phyloP scores from a whole-genome alignment of 1,140 invertebrate species.

The Trachymyrmex cornetzi region DNA sequence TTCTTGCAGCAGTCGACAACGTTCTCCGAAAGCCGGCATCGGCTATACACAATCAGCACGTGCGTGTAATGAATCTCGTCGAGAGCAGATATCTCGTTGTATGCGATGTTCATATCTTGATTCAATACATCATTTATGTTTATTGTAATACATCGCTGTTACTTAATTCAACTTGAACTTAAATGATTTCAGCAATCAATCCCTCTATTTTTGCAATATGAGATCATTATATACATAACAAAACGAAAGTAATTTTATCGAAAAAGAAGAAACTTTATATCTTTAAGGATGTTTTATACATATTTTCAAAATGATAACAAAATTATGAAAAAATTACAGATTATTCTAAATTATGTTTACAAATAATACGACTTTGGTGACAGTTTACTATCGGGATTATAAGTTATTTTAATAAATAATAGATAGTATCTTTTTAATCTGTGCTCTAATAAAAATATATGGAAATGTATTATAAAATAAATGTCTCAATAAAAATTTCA shows the following conservation, averaged over 20 bases:
- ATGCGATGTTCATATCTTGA: neutral
- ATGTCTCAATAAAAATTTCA: too few species aligned
- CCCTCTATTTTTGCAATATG: neutral
- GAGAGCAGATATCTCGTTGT: neutral
- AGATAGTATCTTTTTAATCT: too few species aligned
- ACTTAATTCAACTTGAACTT: neutral
- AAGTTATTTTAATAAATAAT: too few species aligned
- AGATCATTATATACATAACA: neutral
- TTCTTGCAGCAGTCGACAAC: conserved; percentile 10
- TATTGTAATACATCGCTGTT: neutral
- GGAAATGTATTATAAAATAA: too few species aligned
- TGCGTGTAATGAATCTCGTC: conserved; percentile 16
- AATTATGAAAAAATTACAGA: too few species aligned
- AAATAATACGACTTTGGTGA: too few species aligned
- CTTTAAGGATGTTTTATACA: too few species aligned
- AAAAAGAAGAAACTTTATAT: neutral
- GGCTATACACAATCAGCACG: conserved; percentile 26
- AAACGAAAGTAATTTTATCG: neutral
- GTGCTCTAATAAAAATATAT: too few species aligned
- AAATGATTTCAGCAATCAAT: neutral
- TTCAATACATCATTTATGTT: too few species aligned
- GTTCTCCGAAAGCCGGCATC: conserved; percentile 8
- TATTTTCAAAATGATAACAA: too few species aligned
- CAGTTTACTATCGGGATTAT: too few species aligned
- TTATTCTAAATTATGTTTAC: too few species aligned